A percentile compares a stretch with the other conserved stretches of the same genome.
Conservation (phyloP, 2,113 vertebrate species). For the Cavia aperea region DNA sequence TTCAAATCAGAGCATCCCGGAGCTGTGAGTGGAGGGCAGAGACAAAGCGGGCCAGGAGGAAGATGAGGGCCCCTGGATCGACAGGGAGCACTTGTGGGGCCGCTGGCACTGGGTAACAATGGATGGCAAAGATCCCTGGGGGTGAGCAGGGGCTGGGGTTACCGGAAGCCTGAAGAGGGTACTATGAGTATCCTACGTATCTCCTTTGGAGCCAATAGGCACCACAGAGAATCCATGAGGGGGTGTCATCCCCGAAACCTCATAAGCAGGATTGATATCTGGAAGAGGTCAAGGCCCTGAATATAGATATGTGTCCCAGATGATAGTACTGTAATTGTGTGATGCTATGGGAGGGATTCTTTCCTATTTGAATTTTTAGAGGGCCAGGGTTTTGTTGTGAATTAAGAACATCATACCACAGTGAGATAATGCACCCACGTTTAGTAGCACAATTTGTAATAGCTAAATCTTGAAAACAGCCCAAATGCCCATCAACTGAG, state of each 20-base stretch:
- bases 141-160: neutral
- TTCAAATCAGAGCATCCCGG: neutral
- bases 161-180: neutral
- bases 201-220: neutral
- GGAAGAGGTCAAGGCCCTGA: too few species aligned
- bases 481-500: too few species aligned
- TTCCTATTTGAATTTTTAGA: neutral
- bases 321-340: rapidly evolving
- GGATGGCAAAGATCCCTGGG: neutral
- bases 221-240: neutral
- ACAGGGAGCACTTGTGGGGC: neutral
- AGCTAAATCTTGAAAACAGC: too few species aligned
- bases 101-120: neutral
- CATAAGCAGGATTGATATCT: neutral
- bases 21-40: neutral
- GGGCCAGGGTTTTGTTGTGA: neutral
- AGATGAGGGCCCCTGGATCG: neutral
- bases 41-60: neutral
- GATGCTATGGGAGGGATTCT: neutral
- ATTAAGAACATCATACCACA: neutral
- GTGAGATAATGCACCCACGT: neutral
- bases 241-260: neutral
- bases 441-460: neutral
- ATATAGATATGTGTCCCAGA: neutral
- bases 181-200: neutral